A percentile compares a stretch with the other conserved stretches of the same genome.
These are phyloP conservation scores for Sphenopsis melanotis DNA, from an alignment of 2,797 vertebrate species.

Conservation along the genomic window DNA sequence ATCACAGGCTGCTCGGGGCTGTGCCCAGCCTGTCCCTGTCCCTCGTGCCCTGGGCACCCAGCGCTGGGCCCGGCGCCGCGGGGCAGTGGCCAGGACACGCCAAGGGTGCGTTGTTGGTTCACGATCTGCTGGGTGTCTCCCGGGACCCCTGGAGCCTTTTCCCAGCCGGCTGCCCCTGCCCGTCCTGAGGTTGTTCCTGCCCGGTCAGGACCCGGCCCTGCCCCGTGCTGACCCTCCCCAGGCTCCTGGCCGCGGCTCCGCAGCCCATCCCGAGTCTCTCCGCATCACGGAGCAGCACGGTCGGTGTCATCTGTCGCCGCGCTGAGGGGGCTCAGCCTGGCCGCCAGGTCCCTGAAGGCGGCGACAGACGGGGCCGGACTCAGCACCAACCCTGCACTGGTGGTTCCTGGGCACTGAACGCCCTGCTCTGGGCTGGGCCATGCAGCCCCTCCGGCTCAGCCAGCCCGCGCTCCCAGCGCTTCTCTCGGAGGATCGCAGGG, in stretches of 20 bases:
- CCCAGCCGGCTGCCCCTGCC: not conserved
- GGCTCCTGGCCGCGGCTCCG: not conserved
- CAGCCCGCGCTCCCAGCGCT: not conserved
- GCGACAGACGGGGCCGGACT: fast-evolving
- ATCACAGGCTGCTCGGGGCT: not conserved
- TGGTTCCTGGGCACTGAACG: fast-evolving
- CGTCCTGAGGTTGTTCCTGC: not conserved
- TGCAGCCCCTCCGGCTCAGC: not conserved
- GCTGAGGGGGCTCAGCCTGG: not conserved
- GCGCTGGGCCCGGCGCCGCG: not conserved
- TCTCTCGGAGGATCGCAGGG: not conserved
- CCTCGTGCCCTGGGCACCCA: not conserved
- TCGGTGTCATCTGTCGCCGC: not conserved
- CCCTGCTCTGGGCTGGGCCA: not conserved
- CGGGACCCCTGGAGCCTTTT: not conserved
- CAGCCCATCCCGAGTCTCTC: not conserved
- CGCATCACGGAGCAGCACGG: not conserved
- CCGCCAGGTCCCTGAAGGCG: not conserved
- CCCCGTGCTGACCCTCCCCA: not conserved
- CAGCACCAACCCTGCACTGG: fast-evolving
- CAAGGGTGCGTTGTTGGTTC: not conserved
- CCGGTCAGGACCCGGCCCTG: not conserved
- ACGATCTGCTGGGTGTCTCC: fast-evolving
- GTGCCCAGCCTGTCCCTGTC: not conserved
- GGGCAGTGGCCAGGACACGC: not conserved